Evolutionary conservation across 1,140 invertebrate species (phyloP).

Genomic region (Homarus americanus): DNA sequence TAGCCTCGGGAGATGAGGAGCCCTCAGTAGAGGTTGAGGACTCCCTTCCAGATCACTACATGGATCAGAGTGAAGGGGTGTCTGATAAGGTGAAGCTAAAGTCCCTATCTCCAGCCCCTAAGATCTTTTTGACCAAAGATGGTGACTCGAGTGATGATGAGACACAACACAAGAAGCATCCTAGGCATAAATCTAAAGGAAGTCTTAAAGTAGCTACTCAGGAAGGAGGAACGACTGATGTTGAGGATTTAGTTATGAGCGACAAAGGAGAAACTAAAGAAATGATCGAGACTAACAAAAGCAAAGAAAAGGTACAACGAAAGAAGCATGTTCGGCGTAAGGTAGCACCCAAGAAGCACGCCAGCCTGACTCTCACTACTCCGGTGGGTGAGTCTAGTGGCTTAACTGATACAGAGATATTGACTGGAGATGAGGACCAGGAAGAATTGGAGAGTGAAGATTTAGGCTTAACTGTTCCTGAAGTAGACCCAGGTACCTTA

Average conservation of each 20-base stretch:
- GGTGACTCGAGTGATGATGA: conserved; percentile 60
- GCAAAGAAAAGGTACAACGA: conserved; percentile 29
- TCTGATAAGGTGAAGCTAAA: conserved; percentile 63
- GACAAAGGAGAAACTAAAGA: conserved; percentile 77
- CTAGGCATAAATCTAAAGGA: conserved; percentile 12
- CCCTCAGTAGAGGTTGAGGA: conserved; percentile 61
- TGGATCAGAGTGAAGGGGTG: conserved; percentile 72
- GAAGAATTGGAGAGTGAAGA: conserved; percentile 2
- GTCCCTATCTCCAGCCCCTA: conserved; percentile 71
- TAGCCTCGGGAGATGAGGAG: conserved; percentile 54
- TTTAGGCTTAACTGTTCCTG: conserved; percentile 2
- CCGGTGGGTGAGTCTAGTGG: conserved; percentile 18
- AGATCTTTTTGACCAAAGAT: conserved; percentile 51
- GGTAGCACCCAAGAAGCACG: conserved; percentile 28
- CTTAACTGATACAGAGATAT: conserved; percentile 64
- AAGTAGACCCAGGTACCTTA: conserved; percentile 34
- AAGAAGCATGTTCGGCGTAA: conserved; percentile 57
- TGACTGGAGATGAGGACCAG: conserved; percentile 66
- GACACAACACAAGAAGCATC: background rate
- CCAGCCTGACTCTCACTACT: conserved; percentile 21
- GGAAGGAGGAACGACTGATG: conserved; percentile 77
- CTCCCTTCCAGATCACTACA: conserved; percentile 63
- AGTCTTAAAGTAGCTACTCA: conserved; percentile 51
- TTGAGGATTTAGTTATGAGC: conserved; percentile 78
- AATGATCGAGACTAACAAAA: conserved; percentile 2